Evolutionary conservation across 2,797 vertebrate species (phyloP).

Genomic region (Apogon hyalosoma): DNA sequence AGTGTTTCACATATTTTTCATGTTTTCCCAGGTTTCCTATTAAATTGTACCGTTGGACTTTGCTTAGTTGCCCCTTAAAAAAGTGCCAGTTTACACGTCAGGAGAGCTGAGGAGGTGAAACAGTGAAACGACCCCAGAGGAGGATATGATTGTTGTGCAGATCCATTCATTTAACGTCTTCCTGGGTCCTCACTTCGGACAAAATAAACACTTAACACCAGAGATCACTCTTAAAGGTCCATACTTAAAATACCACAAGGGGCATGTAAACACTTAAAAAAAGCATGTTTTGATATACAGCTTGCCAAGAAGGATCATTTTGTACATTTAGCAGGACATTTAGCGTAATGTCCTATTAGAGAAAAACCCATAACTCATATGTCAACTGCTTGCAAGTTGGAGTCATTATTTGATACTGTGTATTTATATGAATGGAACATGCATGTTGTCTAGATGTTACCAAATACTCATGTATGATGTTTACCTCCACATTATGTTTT

Average conservation of each 20-base stretch:
- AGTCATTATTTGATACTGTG: constrained; percentile 77
- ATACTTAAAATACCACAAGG: constrained; percentile 49
- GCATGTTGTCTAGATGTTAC: constrained; percentile 78
- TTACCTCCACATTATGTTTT: constrained; percentile 75
- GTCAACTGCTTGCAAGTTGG: constrained; percentile 72
- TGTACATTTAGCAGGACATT: constrained; percentile 50
- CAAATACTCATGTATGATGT: constrained; percentile 53
- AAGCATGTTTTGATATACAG: constrained; percentile 78
- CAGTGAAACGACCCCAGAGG: constrained; percentile 19
- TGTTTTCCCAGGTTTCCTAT: constrained; percentile 5
- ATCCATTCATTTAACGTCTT: constrained; percentile 45
- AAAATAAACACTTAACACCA: constrained; percentile 7
- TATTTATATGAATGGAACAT: constrained; percentile 77
- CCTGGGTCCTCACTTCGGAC: constrained; percentile 38
- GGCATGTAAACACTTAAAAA: constrained; percentile 68
- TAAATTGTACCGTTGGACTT: constrained; percentile 14
- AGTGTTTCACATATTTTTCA: background rate
- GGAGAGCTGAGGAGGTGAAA: constrained; percentile 37
- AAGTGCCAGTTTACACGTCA: constrained; percentile 62
- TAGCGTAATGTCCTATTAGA: constrained; percentile 25
- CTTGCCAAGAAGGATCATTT: constrained; percentile 71
- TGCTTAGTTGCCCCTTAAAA: constrained; percentile 24
- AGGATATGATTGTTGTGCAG: constrained; percentile 27
- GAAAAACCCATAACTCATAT: constrained; percentile 42
- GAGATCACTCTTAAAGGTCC: constrained; percentile 44